These are phyloP conservation scores for Dromaius novaehollandiae DNA, from an alignment of 2,113 vertebrate genomes.

Conservation along the genomic window DNA sequence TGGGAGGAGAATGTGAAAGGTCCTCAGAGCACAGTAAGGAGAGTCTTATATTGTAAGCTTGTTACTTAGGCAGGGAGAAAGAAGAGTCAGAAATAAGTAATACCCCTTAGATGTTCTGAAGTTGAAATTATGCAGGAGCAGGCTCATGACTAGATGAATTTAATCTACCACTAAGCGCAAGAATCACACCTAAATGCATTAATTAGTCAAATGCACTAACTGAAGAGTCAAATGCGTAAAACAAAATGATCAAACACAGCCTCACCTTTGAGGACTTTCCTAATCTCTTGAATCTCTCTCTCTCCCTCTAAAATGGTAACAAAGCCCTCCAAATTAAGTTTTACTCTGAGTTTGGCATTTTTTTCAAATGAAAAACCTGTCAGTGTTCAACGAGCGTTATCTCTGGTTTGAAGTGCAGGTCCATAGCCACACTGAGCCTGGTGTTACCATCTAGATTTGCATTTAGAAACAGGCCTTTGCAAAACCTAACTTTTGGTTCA, in stretches of 20 bases:
- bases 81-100: neutral
- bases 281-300: neutral
- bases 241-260: neutral
- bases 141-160: neutral
- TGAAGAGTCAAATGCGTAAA: neutral
- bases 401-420: neutral
- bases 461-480: neutral
- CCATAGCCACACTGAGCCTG: neutral
- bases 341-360: neutral
- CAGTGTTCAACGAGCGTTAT: neutral
- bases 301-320: neutral
- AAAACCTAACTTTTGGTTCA: neutral
- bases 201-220: neutral
- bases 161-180: neutral
- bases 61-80: neutral
- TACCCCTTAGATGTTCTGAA: neutral
- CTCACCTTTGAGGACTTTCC: neutral
- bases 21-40: neutral
- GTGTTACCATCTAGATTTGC: neutral
- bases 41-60: neutral
- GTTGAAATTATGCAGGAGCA: neutral
- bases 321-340: neutral
- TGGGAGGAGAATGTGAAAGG: neutral
- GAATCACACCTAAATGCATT: neutral
- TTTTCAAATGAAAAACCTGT: neutral